Conservation (phyloP, 2,797 vertebrate genomes). For the Oreochromis mossambicus region DNA sequence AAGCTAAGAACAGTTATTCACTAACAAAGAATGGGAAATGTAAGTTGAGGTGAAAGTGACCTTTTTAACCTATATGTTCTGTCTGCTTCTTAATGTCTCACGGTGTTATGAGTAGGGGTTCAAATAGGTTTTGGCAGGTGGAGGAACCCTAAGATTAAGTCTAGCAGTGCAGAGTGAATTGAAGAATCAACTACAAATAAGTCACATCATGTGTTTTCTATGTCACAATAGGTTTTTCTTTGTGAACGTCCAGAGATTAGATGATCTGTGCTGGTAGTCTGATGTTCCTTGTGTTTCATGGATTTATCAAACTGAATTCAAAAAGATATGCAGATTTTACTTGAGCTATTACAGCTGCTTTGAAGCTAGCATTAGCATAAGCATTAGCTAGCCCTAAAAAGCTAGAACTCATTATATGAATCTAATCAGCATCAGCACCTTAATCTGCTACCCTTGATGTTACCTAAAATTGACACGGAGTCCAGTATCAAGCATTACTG, state of each 20-base stretch:
- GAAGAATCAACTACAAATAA: background rate
- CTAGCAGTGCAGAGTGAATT: fast-evolving
- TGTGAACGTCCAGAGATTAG: background rate
- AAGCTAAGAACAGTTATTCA: background rate
- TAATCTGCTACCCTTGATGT: no score
- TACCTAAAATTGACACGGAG: no score
- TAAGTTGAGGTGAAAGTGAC: background rate
- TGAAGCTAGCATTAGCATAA: no score
- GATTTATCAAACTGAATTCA: no score
- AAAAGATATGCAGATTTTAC: no score
- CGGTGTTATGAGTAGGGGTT: background rate
- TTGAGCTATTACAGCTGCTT: no score
- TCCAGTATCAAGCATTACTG: no score
- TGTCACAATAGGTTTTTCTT: background rate
- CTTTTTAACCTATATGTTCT: background rate
- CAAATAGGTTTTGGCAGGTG: background rate
- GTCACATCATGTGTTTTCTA: background rate
- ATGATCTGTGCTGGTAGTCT: background rate
- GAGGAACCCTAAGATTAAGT: background rate
- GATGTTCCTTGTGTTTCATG: background rate
- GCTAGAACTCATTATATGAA: no score
- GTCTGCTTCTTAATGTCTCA: background rate
- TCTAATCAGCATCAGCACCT: no score
- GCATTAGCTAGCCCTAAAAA: no score
- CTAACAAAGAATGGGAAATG: background rate